A percentile compares a stretch with the other conserved stretches of the same genome.
These are phyloP conservation scores for Colletes gigas DNA, from an alignment of 1,140 invertebrate species.

Conservation along the genomic window DNA sequence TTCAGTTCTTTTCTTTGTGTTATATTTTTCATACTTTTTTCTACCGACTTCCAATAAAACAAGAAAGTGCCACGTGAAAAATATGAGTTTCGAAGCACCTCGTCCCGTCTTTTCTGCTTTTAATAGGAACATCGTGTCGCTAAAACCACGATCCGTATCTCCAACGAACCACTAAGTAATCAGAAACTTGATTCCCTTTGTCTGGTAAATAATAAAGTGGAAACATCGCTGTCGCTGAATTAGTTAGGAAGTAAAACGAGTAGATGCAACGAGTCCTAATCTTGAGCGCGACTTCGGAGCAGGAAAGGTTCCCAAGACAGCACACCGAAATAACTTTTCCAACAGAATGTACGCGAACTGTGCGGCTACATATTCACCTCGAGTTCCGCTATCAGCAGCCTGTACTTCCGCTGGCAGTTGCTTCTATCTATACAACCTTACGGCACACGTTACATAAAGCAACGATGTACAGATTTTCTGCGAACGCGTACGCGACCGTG, in stretches of 20 bases:
- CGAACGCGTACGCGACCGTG: too few species aligned
- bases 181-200: not conserved
- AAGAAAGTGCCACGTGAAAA: too few species aligned
- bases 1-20: too few species aligned
- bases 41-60: too few species aligned
- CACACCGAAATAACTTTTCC: conserved; percentile 46
- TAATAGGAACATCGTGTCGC: not conserved
- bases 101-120: not conserved
- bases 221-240: not conserved
- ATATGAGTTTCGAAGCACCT: too few species aligned
- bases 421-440: conserved; percentile 54
- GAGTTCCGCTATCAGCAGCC: conserved; percentile 68
- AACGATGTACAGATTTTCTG: conserved; percentile 12
- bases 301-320: not conserved
- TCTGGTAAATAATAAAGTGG: not conserved
- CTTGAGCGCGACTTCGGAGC: not conserved
- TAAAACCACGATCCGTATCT: not conserved
- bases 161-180: not conserved
- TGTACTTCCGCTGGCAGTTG: conserved; percentile 64
- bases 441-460: conserved; percentile 52
- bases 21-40: too few species aligned
- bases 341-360: conserved; percentile 53
- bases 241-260: not conserved
- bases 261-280: not conserved
- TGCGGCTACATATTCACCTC: conserved; percentile 56